Conservation (phyloP, 2,888 invertebrate species). For the Apodemia zela region DNA sequence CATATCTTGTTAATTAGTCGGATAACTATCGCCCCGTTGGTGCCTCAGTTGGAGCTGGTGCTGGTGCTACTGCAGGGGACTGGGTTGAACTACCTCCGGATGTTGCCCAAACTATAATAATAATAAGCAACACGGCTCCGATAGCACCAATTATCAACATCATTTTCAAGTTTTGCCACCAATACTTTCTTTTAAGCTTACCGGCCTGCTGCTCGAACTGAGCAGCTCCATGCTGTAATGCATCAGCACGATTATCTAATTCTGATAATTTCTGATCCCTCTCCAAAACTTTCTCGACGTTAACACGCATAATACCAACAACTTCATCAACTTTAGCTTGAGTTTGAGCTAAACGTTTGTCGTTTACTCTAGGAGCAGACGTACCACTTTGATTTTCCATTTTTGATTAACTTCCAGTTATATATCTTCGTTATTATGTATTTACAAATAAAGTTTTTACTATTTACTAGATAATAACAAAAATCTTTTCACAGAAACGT, state of each 20-base stretch:
- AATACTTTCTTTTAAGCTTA: constrained; percentile 97
- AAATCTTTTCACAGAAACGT: neutral
- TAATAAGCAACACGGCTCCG: constrained; percentile 89
- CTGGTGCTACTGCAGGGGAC: constrained; percentile 29
- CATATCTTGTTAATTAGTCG: constrained; percentile 18
- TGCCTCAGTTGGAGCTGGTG: constrained; percentile 33
- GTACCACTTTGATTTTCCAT: constrained; percentile 78
- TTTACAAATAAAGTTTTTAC: neutral
- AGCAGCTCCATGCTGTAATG: constrained; percentile 94
- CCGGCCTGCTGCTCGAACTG: constrained; percentile 98
- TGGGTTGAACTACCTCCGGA: constrained; percentile 42
- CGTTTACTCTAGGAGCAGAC: constrained; percentile 70
- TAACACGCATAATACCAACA: constrained; percentile 97
- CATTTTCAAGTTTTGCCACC: constrained; percentile 99
- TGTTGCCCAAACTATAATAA: constrained; percentile 86
- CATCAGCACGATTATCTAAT: constrained; percentile 97
- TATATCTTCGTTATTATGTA: constrained; percentile 2
- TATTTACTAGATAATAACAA: constrained; percentile 2
- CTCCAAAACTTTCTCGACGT: constrained; percentile 98
- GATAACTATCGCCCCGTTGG: constrained; percentile 44
- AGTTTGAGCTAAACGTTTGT: constrained; percentile 75
- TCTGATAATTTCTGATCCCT: constrained; percentile 97
- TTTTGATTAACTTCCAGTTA: constrained; percentile 32
- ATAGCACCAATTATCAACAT: constrained; percentile 95
- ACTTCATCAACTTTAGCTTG: constrained; percentile 82